Percentiles rank a stretch among this genome's conserved stretches.
phyloP scores from a whole-genome alignment of 1,140 invertebrate species.

The Eupristina koningsbergeri region DNA sequence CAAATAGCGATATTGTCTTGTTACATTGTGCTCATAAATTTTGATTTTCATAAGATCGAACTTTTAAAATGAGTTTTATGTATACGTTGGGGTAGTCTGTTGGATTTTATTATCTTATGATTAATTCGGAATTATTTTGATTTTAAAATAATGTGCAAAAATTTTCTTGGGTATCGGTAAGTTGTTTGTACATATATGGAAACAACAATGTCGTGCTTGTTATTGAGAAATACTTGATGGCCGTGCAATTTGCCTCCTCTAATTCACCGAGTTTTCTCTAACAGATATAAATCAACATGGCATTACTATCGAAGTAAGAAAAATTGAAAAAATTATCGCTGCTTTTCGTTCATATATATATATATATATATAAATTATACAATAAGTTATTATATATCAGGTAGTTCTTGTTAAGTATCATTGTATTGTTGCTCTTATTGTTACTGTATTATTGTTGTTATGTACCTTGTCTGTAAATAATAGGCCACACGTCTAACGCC shows the following conservation, averaged over 20 bases:
- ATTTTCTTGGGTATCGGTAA: neutral
- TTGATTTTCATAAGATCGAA: neutral
- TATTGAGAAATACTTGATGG: neutral
- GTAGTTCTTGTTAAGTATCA: slow-evolving; percentile 44
- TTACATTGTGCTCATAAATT: neutral
- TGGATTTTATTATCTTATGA: neutral
- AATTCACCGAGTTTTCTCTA: neutral
- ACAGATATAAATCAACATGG: neutral
- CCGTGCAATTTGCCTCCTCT: neutral
- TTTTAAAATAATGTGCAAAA: neutral
- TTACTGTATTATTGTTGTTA: slow-evolving; percentile 51
- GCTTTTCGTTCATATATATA: neutral
- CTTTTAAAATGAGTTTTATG: neutral
- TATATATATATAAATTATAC: slow-evolving; percentile 8
- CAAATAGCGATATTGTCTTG: neutral
- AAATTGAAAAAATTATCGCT: neutral
- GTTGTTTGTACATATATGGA: neutral
- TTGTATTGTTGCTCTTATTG: slow-evolving; percentile 51
- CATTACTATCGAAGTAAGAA: neutral
- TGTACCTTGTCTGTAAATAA: slow-evolving; percentile 47
- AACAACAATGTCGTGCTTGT: neutral
- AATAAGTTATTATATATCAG: slow-evolving; percentile 4
- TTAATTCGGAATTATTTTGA: neutral
- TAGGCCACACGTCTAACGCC: slow-evolving; percentile 27
- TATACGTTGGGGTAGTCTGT: neutral